These are phyloP conservation scores for Donacobius atricapilla DNA, from an alignment of 2,113 vertebrate genomes.

Conservation along the genomic window DNA sequence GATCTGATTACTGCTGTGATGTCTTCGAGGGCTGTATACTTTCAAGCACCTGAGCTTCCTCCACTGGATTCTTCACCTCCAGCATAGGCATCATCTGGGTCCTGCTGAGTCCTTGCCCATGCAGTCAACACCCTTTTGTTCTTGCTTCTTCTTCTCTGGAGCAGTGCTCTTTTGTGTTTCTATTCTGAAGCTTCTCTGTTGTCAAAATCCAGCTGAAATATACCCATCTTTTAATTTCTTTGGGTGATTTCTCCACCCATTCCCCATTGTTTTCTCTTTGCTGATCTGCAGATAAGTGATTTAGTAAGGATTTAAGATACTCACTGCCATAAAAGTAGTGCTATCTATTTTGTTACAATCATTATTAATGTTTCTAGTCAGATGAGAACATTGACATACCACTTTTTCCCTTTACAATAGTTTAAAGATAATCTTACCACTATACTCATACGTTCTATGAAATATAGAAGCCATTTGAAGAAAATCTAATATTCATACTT, in stretches of 20 bases:
- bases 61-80: background rate
- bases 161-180: background rate
- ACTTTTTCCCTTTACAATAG: background rate
- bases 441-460: background rate
- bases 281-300: background rate
- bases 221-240: background rate
- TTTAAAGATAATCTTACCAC: background rate
- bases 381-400: background rate
- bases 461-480: background rate
- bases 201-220: background rate
- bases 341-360: background rate
- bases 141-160: background rate
- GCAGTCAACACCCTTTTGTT: background rate
- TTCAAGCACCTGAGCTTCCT: background rate
- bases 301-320: background rate
- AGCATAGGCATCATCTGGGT: background rate
- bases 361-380: background rate
- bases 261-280: background rate
- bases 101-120: background rate
- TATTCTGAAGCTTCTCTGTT: background rate
- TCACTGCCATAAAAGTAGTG: background rate
- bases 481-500: background rate
- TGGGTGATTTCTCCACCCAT: background rate
- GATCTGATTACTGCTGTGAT: background rate
- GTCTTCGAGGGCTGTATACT: background rate